Base-by-base conservation (phyloP, 2,113 vertebrate species). In the Tyto alba region DNA sequence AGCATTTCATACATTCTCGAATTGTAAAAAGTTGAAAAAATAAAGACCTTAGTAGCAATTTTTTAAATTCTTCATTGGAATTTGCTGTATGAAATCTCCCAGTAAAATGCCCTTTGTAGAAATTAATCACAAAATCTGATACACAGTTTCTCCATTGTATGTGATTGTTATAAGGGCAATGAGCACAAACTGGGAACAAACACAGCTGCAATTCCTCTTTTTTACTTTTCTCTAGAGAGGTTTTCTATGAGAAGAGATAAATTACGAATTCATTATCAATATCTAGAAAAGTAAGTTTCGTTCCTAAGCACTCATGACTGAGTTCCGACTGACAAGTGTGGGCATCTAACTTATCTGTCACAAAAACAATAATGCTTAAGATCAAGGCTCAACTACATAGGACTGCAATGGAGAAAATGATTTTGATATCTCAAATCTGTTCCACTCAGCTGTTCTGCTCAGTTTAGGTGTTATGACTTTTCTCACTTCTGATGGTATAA, bases 391-490 rank as follows among this genome's bases (percentile, higher is more conserved):
- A 32, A 3, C 10, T 47, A 38, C 12, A 12, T 55, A 68, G 30
- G 57, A 56, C 36, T 84, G 34, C 13, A 72, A n/a, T 0, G 1
- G 22, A 84, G 45, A 68, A 91, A 89, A 80, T 38, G 0, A 76
- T 89, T 93, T 94, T 80, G 76, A 64, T 94, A 47, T 63, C 43
- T 86, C 56, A 94, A 94, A 86, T 91, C 76, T 94, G 84, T 80
- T 95, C 59, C 0, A 1, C 85, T 96, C 72, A 85, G 41, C 76
- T 94, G 80, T 84, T 88, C 57, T 91, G 5, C 29, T 91, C 52
- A 59, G 12, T 89, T 94, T 80, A 76, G 53, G 19, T 81, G 45
- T 29, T 91, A 56, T 14, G 59, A 89, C 64, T 87, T 91, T 87
- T 86, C 50, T 69, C 81, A 87, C 59, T 85, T 81, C 73, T 93